Conservation (phyloP, 2,888 invertebrate genomes). For the Rhogogaster chlorosoma region DNA sequence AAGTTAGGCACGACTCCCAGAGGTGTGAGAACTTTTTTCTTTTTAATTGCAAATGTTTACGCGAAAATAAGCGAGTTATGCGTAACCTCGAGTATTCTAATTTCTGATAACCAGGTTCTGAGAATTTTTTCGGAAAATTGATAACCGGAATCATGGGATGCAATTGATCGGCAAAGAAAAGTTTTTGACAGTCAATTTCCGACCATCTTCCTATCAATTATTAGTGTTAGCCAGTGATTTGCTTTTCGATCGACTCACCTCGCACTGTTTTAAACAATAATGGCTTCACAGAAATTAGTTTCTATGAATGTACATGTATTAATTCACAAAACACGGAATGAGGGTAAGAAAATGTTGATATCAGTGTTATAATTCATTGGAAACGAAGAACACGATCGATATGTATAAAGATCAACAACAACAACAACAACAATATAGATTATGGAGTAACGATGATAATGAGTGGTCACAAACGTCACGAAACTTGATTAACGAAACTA, state of each 20-base stretch:
- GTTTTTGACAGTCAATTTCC: background rate
- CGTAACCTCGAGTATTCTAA: background rate
- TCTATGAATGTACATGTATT: background rate
- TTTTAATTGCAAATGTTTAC: constrained; percentile 72
- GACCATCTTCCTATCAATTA: background rate
- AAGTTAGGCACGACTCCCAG: constrained; percentile 76
- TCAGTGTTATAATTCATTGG: background rate
- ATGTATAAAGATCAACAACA: background rate
- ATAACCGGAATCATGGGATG: background rate
- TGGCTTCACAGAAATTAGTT: background rate
- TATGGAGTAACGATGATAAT: background rate
- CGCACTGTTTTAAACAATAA: background rate
- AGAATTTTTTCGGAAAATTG: background rate
- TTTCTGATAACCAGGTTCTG: background rate
- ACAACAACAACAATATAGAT: background rate
- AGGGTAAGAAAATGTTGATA: background rate
- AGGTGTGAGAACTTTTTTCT: constrained; percentile 70
- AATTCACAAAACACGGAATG: background rate
- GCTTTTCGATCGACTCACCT: background rate
- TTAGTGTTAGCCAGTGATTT: background rate
- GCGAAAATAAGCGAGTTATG: background rate
- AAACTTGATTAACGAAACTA: background rate
- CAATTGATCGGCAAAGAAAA: background rate
- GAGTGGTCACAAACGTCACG: background rate
- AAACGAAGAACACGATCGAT: background rate